Evolutionary conservation across 92 coral and sea anemone genomes (phyloP), one percentile per base, ranked within the genome.

Genomic region (Palythoa grandis): DNA sequence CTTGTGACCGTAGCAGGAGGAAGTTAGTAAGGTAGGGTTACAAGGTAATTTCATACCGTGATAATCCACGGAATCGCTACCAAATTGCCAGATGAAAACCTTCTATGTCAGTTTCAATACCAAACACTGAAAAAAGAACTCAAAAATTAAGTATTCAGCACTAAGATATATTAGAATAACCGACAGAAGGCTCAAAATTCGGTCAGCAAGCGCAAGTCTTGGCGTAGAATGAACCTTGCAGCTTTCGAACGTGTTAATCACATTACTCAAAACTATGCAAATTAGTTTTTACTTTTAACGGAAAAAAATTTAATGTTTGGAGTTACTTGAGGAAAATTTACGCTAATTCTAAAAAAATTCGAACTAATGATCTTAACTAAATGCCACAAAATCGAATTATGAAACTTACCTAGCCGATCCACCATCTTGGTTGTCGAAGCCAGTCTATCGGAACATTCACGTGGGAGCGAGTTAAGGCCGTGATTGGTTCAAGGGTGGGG

Each of bases 361-460:
- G 16, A 17, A 16, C 77, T 20, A 16, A 43, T n/a, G 40, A 39
- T 76, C 37, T 52, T 20, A 70, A 82, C 66, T 56, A 58, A 23
- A 19, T 7, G 43, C n/a, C 17, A 76, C 35, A 52, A 87, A 57
- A 13, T 57, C 35, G 72, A 78, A 39, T 78, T 87, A 86, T 71
- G 47, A 70, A 75, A 87, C 98, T 78, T 88, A 94, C 98, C 98
- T 23, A 94, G 87, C 52, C 94, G 84, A 78, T 94, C 98, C 98
- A 94, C 95, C 98, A 94, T 94, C 83, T 94, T 93, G 92, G 60
- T 71, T 68, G 75, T 48, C 78, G 83, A 43, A 25, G 69, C 56
- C 25, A 7, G 25, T 61, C 24, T 77, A 43, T 7, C 12, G 11
- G 53, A 76, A 78, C 23, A 22, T 65, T 90, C 93, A 90, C 91